These are phyloP conservation scores for Acleris emargana DNA, from an alignment of 2,888 invertebrate genomes.

Conservation along the genomic window DNA sequence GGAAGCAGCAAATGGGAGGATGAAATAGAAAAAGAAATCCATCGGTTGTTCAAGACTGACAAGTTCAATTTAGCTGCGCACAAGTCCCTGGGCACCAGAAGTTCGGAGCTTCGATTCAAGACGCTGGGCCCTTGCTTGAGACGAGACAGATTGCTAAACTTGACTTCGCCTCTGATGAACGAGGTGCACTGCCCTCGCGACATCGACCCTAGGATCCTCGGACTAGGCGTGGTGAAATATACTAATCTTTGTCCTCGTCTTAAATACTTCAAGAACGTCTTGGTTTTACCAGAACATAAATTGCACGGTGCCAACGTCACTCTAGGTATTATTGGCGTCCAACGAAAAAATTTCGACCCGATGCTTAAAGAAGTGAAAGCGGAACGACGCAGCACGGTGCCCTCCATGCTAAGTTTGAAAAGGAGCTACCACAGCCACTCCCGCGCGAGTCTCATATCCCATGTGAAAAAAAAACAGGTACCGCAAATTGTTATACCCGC, in stretches of 20 bases:
- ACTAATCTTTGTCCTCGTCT: slow-evolving; percentile 11
- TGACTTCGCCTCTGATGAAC: slow-evolving; percentile 18
- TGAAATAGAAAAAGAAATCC: slow-evolving; percentile 23
- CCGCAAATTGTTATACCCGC: slow-evolving; percentile 13
- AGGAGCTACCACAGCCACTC: not conserved
- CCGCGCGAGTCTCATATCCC: not conserved
- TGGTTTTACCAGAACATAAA: slow-evolving; percentile 21
- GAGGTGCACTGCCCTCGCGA: slow-evolving; percentile 24
- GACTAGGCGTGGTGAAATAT: slow-evolving; percentile 21
- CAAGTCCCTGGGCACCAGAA: slow-evolving; percentile 4
- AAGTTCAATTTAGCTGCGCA: slow-evolving; percentile 25
- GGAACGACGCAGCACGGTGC: not conserved
- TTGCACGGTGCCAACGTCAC: slow-evolving; percentile 10
- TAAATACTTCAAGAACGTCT: slow-evolving; percentile 9
- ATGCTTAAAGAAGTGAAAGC: slow-evolving; percentile 23
- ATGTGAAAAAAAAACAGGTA: not conserved
- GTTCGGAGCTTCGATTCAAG: not conserved
- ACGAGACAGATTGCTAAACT: slow-evolving; percentile 1
- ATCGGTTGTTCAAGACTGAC: slow-evolving; percentile 26
- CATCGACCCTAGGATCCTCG: slow-evolving; percentile 4
- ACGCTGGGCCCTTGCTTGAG: slow-evolving; percentile 13
- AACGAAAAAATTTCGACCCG: slow-evolving; percentile 13
- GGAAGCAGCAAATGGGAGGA: slow-evolving; percentile 2
- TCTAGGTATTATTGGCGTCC: slow-evolving; percentile 21
- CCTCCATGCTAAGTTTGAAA: not conserved